Evolutionary conservation across 2,113 vertebrate genomes (phyloP), one percentile per base, ranked within the genome.

Genomic region (Pogona vitticeps): DNA sequence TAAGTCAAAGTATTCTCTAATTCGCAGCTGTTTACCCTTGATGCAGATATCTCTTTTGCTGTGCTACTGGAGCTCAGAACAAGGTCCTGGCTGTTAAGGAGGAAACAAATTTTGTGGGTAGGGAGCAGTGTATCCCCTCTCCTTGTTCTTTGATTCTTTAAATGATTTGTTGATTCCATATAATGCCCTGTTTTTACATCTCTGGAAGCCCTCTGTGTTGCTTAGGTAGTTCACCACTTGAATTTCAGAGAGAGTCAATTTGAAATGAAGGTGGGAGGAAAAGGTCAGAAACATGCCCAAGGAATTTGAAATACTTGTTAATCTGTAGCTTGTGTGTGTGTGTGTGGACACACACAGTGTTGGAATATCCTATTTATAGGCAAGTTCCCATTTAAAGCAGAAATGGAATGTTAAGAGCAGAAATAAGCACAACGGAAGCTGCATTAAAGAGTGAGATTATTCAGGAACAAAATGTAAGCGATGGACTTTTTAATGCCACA

Each of bases 381-480:
- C 10, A 76, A 87, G 73, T 52, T 31, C 65, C 61, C 38, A 21
- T 42, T 52, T 33, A 13, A 83, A 26, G 80, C 72, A 56, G 2
- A 31, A 86, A 65, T 63, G 58, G 61, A 65, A 77, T 6, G 10
- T 31, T 67, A 63, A 56, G 28, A 87, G 20, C 33, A 63, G 59
- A 80, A 94, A 92, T 89, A 86, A 89, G 91, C 81, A 40, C 77
- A 90, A 76, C 59, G 85, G 28, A 85, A 83, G 84, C 31, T 90
- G 21, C 59, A 87, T 38, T 79, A 80, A 80, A 90, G 12, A 87
- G 63, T 26, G n/a, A 77, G 10, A 36, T 83, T 70, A 79, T 85
- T 70, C 79, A 88, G 77, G 1, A 77, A 70, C 72, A 87, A 88
- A 78, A 83, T 80, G 77, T 26, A 81, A 92, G 86, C 0, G 0